Evolutionary conservation across 2,797 vertebrate genomes (phyloP).

Genomic region (Remorina albescens): DNA sequence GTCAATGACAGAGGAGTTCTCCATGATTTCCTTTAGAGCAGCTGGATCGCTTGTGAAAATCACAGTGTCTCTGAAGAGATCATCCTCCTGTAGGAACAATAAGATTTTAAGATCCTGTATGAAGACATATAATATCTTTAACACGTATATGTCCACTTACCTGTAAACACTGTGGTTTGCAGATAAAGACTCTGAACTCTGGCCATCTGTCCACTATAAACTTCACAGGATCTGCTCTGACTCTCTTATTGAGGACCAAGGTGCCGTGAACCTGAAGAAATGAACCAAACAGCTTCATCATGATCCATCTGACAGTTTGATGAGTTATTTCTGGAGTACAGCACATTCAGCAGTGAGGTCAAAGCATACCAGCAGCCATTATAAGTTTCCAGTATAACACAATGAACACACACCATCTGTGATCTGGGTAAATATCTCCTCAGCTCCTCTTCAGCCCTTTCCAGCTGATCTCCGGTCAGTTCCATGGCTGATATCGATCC

Average conservation of each 20-base stretch:
- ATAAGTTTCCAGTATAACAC: no score
- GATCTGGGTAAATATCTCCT: conserved; percentile 48
- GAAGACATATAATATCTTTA: neutral
- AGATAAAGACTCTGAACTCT: conserved; percentile 64
- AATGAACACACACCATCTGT: conserved; percentile 22
- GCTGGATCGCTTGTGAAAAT: conserved; percentile 62
- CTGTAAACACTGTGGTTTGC: conserved; percentile 41
- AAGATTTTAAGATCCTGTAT: neutral
- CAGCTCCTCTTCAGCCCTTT: conserved; percentile 9
- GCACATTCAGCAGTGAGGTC: neutral
- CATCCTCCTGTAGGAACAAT: conserved; percentile 42
- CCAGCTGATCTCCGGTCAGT: conserved; percentile 52
- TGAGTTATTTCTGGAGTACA: neutral
- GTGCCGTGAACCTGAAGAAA: conserved; percentile 62
- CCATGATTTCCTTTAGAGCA: conserved; percentile 51
- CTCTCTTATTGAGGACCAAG: conserved; percentile 54
- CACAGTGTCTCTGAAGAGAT: conserved; percentile 47
- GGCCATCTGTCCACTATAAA: conserved; percentile 73
- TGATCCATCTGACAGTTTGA: neutral
- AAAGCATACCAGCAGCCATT: no score
- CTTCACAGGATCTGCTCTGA: conserved; percentile 34
- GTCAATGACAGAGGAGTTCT: conserved; percentile 34
- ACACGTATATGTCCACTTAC: no score
- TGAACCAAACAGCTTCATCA: neutral
- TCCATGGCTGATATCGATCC: no score